Evolutionary conservation across 2,888 invertebrate species (phyloP).

Genomic region (Tetragonula carbonaria): DNA sequence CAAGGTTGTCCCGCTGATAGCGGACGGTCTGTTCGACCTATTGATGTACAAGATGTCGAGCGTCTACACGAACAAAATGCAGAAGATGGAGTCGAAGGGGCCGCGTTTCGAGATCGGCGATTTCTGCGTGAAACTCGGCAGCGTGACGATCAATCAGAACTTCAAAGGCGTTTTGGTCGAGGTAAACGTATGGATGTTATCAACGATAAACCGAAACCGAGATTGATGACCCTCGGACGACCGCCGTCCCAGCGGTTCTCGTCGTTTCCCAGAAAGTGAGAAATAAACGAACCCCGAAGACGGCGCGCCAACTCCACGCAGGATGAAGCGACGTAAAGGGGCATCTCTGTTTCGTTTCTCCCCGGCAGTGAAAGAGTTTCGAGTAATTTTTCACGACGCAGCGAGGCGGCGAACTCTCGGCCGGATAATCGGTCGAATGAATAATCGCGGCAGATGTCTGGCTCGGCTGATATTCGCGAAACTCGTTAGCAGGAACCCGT

Average conservation of each 20-base stretch:
- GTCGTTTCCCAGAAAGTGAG: no score
- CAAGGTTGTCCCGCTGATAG: slow-evolving; percentile 94
- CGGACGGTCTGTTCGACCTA: slow-evolving; percentile 95
- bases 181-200: slow-evolving; percentile 84
- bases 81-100: slow-evolving; percentile 95
- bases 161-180: slow-evolving; percentile 97
- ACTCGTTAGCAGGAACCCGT: slow-evolving; percentile 38
- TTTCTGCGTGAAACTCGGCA: slow-evolving; percentile 96
- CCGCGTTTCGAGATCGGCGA: slow-evolving; percentile 95
- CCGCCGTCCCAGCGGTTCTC: background rate
- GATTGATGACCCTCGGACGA: background rate
- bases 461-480: slow-evolving; percentile 43
- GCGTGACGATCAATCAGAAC: slow-evolving; percentile 95
- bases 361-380: background rate
- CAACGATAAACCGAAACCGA: background rate
- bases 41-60: slow-evolving; percentile 95
- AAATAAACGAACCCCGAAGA: background rate
- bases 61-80: slow-evolving; percentile 95
- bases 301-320: background rate
- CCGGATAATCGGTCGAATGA: slow-evolving; percentile 53
- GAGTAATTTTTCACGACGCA: background rate
- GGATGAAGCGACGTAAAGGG: background rate
- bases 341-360: background rate
- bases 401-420: slow-evolving; percentile 4
- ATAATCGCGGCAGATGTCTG: slow-evolving; percentile 54